Evolutionary conservation across 1,140 invertebrate genomes (phyloP), one percentile per base, ranked within the genome.

Genomic region (Drosophila rufa): DNA sequence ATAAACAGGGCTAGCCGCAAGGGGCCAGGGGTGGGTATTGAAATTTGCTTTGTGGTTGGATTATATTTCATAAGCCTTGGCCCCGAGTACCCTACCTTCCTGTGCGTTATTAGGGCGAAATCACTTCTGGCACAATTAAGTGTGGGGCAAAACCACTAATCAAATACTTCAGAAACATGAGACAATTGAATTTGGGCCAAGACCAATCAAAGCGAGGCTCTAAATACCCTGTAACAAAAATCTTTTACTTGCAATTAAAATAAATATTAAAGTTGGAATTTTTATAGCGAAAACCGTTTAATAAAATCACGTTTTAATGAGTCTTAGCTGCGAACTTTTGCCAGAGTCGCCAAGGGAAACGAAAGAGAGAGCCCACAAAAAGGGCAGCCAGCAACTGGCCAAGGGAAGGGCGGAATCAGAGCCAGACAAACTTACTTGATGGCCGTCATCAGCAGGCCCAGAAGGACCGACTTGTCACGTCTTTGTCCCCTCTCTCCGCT

Each of bases 381-480:
- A 46, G 47, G 61, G 38, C 36, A 27, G 60, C 22, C 30, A 27
- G 6, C 9, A 15, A 33, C 58, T 67, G 65, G 38, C 45, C 59
- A 50, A 33, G 33, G 11, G 53, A 40, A 56, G n/a, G 47, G 40
- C 33, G 33, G 17, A 75, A 57, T 42, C 62, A 58, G 50, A 27
- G 70, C 25, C 67, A 70, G 67, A 48, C 71, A 76, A 76, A 76
- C 74, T 59, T 50, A 38, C 75, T 78, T 78, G 64, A 78, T 78
- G 74, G 56, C 64, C 74, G 27, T 78, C 75, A 77, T 78, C 75
- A 78, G 74, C 48, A 69, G 45, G 75, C 56, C 64, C 75, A 46
- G 51, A 75, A 76, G 74, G 62, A 30, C 45, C 56, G 40, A 76
- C 61, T 76, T 76, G 61, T 75, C 56, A 67, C 60, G 68, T 73